phyloP scores from a whole-genome alignment of 2,888 invertebrate genomes.

The Pilophorus perplexus region DNA sequence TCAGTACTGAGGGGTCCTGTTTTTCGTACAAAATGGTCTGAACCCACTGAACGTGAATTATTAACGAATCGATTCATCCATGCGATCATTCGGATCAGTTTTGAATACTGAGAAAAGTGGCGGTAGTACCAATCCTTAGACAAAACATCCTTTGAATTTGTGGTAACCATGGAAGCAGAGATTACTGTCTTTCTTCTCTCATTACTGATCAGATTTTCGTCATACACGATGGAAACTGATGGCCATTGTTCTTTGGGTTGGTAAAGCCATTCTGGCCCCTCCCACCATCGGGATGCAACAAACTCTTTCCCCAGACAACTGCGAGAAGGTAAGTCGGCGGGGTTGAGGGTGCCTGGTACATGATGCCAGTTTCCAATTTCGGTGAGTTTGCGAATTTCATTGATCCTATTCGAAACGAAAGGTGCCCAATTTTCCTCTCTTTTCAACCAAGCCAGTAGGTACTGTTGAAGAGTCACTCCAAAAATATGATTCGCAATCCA shows the following conservation, averaged over 20 bases:
- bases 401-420: slow-evolving; percentile 49
- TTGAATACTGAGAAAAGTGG: too few relatives aligned
- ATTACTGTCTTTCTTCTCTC: not conserved
- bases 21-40: not conserved
- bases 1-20: not conserved
- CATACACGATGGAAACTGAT: not conserved
- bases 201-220: slow-evolving; percentile 37
- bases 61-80: slow-evolving; percentile 45
- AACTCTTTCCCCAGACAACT: slow-evolving; percentile 37
- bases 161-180: not conserved
- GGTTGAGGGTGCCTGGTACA: slow-evolving; percentile 46
- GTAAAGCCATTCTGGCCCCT: slow-evolving; percentile 46
- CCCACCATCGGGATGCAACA: slow-evolving; percentile 44
- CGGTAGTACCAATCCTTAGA: not conserved
- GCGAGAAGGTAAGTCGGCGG: slow-evolving; percentile 48
- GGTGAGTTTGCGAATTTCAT: slow-evolving; percentile 48
- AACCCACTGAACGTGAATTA: not conserved
- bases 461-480: slow-evolving; percentile 27
- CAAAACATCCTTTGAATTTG: not conserved
- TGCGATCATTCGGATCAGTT: slow-evolving; percentile 47
- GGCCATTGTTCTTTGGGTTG: slow-evolving; percentile 43
- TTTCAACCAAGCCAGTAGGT: slow-evolving; percentile 47
- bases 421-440: slow-evolving; percentile 45
- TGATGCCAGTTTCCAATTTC: slow-evolving; percentile 47
- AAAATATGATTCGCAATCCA: not conserved